Evolutionary conservation across 2,113 vertebrate species (phyloP), one percentile per base, ranked within the genome.

Genomic region (Apodemus sylvaticus): DNA sequence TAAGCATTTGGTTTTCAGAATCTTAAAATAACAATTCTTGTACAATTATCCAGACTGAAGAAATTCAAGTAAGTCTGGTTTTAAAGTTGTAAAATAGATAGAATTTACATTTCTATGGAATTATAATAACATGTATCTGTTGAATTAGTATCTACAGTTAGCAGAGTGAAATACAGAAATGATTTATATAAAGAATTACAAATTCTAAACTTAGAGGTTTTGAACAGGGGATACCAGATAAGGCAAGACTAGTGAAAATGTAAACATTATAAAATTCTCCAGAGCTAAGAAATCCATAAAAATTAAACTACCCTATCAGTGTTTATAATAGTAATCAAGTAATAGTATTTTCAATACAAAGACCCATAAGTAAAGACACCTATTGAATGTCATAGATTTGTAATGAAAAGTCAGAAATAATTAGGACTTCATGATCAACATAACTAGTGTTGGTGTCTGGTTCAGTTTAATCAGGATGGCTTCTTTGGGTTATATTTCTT

Each of bases 321-420:
- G n/a, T 3, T 22, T 93, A 6, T 48, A 24, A 83, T 11, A 76
- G 29, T 81, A 87, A 83, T 86, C 13, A 93, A 68, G 20, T 81
- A 53, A 64, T 58, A 60, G 5, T 45, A 83, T 86, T 89, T 95
- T 8, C 20, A 93, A 89, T 78, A 64, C 93, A 91, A 91, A 76
- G 17, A 70, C 86, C 78, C 22, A 60, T 79, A 92, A 81, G 19
- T 79, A 66, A 85, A 53, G 19, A 58, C 53, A 10, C 76, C 55
- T 88, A 79, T 14, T 45, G 48, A 74, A 48, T 22, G 53, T 73
- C 36, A 88, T 42, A 53, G 4, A 53, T 85, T 86, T 94, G 83
- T 31, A 77, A 14, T 81, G 42, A 96, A 93, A 76, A n/a, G 0
- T 70, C 20, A 91, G 66, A 71, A 70, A n/a, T 45, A 82, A 77